Evolutionary conservation across 1,140 invertebrate species (phyloP).

Genomic region (Atta texana): DNA sequence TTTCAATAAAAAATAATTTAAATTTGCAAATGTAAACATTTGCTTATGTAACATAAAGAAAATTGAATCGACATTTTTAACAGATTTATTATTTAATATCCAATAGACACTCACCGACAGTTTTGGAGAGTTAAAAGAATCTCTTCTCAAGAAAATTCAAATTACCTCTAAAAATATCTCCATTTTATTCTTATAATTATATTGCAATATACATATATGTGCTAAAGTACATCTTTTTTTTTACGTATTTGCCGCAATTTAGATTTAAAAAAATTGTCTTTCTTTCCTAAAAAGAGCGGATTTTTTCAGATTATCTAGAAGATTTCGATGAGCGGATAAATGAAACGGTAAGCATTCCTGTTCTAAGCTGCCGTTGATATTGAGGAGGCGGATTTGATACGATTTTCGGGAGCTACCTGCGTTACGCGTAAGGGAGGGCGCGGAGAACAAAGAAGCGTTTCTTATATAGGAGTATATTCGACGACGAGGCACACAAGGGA

Average conservation of each 20-base stretch:
- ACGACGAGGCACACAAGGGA: background rate
- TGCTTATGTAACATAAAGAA: no score
- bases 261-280: background rate
- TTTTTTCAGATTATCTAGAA: no score
- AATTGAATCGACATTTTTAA: no score
- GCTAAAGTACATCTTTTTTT: background rate
- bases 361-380: constrained; percentile 11
- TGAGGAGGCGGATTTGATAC: constrained; percentile 36
- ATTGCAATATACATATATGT: background rate
- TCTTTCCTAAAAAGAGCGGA: background rate
- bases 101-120: no score
- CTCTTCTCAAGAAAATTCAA: background rate
- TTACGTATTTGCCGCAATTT: background rate
- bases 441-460: constrained; percentile 55
- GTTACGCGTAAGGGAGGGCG: constrained; percentile 30
- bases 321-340: background rate
- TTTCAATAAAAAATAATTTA: no score
- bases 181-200: constrained; percentile 1
- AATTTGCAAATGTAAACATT: no score
- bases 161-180: background rate
- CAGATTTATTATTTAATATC: no score
- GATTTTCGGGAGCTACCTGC: constrained; percentile 52
- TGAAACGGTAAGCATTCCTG: background rate
- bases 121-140: no score
- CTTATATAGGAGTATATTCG: constrained; percentile 37